A percentile compares a stretch with the other conserved stretches of the same genome.
Evolutionary conservation across 2,797 vertebrate genomes (phyloP).

Genomic region (Natrix natrix): DNA sequence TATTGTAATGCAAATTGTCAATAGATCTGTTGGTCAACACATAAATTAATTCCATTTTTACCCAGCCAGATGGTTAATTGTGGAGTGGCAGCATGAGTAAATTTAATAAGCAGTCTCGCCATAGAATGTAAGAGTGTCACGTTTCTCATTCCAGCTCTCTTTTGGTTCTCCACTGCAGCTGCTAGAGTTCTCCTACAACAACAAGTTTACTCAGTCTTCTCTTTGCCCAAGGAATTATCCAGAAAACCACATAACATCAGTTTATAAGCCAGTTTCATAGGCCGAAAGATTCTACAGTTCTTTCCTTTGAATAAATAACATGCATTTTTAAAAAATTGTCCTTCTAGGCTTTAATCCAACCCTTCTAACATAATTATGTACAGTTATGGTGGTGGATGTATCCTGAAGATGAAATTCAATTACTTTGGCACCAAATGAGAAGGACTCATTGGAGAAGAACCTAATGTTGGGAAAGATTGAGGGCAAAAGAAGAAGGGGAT

Average conservation of each 20-base stretch:
- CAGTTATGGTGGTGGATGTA: too few species aligned
- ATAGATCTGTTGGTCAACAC: conserved; percentile 66
- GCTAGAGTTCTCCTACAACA: conserved; percentile 46
- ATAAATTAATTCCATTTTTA: conserved; percentile 73
- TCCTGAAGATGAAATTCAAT: too few species aligned
- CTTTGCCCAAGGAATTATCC: conserved; percentile 35
- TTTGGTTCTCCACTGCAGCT: conserved; percentile 22
- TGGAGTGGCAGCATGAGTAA: conserved; percentile 65
- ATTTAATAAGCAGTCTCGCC: conserved; percentile 50
- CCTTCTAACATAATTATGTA: background rate
- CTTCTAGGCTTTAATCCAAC: background rate
- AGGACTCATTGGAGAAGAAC: too few species aligned
- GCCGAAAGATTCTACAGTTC: conserved; percentile 47
- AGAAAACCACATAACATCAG: conserved; percentile 49
- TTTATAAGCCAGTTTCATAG: conserved; percentile 43
- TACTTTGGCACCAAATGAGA: too few species aligned
- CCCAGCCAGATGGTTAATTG: conserved; percentile 70
- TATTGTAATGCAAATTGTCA: conserved; percentile 58
- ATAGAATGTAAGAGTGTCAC: conserved; percentile 46
- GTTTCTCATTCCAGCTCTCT: conserved; percentile 57
- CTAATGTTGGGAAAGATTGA: too few species aligned
- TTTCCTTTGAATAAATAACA: conserved; percentile 12
- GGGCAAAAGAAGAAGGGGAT: too few species aligned
- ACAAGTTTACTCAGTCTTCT: conserved; percentile 51
- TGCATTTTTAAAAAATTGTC: background rate